Base-by-base conservation (phyloP, 2,797 vertebrate genomes). In the Hippopotamyrus pictus region DNA sequence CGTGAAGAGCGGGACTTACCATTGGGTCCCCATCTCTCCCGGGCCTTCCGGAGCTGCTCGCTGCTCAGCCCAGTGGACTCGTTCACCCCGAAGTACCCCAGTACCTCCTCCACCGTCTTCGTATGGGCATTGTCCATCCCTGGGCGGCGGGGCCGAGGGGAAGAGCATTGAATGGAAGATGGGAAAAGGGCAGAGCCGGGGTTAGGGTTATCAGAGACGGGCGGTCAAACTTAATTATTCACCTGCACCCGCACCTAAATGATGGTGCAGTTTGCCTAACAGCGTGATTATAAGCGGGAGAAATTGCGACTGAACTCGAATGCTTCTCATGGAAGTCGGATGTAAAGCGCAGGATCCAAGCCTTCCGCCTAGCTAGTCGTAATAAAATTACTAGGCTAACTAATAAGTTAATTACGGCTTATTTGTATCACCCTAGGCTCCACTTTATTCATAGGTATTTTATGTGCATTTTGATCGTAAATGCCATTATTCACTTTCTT, bases 121-220 rank as follows among this genome's bases (percentile, higher is more conserved):
- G 96, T 97, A 91, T 97, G 96, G 93, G 95, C 95, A 93, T 96
- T 96, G 93, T 97, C 96, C 96, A 96, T 97, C 93, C 91, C 96
- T 95, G 86, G 11, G 33, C 9, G 19, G 7, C 33, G 9, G 2
- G 48, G 37, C 54, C 41, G 46, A 25, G 5, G 7, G 5, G 7
- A 82, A 22, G 51, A 6, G 11, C 17, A 29, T 46, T n/a, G 48
- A 44, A 50, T 79, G 73, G 17, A 29, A 41, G 37, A 46, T 44
- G 33, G 14, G 19, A 19, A 17, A 19, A 46, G 37, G 19, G 73
- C 5, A 44, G 41, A 46, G 41, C 73, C 3, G 17, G 29, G 65
- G 65, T 73, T 73, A 73, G 65, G 29, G 65, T 33, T 73, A 14
- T 29, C 65, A 59, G 62, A 33, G 25, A 69, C 65, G 29, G 65